Conservation (phyloP, 2,888 invertebrate genomes). For the Heliconius sara region DNA sequence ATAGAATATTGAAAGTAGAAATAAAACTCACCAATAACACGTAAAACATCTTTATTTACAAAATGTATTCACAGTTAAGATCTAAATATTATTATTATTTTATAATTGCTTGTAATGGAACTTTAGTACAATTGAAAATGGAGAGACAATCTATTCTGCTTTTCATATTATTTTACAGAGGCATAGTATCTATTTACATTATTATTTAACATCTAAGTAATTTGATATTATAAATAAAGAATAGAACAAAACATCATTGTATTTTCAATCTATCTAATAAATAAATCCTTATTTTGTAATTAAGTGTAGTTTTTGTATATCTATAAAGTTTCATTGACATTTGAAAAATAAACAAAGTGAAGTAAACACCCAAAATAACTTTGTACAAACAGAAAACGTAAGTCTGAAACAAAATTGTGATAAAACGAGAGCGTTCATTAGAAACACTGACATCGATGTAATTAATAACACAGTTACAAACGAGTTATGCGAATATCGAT, state of each 20-base stretch:
- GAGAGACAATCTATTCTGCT: constrained; percentile 34
- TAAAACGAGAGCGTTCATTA: constrained; percentile 35
- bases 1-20: constrained; percentile 31
- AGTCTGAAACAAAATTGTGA: constrained; percentile 27
- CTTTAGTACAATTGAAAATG: constrained; percentile 38
- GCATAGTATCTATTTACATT: constrained; percentile 37
- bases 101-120: constrained; percentile 38
- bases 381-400: neutral
- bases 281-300: neutral
- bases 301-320: neutral
- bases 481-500: constrained; percentile 43
- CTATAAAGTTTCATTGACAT: neutral
- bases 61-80: constrained; percentile 55
- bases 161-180: constrained; percentile 33
- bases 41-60: constrained; percentile 81
- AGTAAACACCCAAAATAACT: neutral
- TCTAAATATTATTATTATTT: constrained; percentile 28
- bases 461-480: constrained; percentile 40
- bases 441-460: constrained; percentile 36
- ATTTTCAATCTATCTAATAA: neutral
- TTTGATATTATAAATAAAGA: neutral
- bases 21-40: constrained; percentile 66
- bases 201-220: constrained; percentile 4
- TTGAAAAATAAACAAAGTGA: neutral
- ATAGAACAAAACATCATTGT: neutral